Evolutionary conservation across 2,797 vertebrate species (phyloP).

Genomic region (Poecilia velifera): DNA sequence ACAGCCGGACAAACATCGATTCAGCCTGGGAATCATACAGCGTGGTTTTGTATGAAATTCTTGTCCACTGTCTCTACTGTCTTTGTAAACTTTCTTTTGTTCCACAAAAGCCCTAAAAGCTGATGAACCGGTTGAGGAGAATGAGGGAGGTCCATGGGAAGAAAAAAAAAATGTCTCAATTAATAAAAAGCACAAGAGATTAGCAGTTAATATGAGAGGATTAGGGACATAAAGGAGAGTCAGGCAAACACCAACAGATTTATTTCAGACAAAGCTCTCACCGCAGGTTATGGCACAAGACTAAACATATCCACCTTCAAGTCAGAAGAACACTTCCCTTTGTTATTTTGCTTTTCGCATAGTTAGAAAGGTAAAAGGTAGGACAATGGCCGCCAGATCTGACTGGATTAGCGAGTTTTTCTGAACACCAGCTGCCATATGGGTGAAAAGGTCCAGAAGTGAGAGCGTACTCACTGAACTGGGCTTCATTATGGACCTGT

Average conservation of each 20-base stretch:
- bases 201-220: slow-evolving; percentile 10
- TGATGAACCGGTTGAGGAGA: neutral
- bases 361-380: slow-evolving; percentile 16
- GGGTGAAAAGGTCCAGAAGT: slow-evolving; percentile 41
- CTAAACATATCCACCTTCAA: slow-evolving; percentile 37
- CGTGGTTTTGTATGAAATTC: too few relatives aligned
- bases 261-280: slow-evolving; percentile 47
- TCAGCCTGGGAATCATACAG: too few relatives aligned
- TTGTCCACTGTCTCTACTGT: neutral
- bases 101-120: neutral
- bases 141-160: neutral
- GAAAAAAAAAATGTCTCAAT: neutral
- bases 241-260: slow-evolving; percentile 1
- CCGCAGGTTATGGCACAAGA: slow-evolving; percentile 35
- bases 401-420: slow-evolving; percentile 65
- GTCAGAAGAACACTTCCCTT: slow-evolving; percentile 35
- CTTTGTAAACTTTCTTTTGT: neutral
- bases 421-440: slow-evolving; percentile 39
- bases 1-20: slow-evolving; percentile 8
- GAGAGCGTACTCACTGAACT: slow-evolving; percentile 39
- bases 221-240: slow-evolving; percentile 25
- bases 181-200: slow-evolving; percentile 8
- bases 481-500: slow-evolving; percentile 46
- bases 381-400: slow-evolving; percentile 23
- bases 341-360: slow-evolving; percentile 41